A percentile compares a stretch with the other conserved stretches of the same genome.
phyloP scores from a whole-genome alignment of 2,113 vertebrate species.

The Rhinogobius similis region DNA sequence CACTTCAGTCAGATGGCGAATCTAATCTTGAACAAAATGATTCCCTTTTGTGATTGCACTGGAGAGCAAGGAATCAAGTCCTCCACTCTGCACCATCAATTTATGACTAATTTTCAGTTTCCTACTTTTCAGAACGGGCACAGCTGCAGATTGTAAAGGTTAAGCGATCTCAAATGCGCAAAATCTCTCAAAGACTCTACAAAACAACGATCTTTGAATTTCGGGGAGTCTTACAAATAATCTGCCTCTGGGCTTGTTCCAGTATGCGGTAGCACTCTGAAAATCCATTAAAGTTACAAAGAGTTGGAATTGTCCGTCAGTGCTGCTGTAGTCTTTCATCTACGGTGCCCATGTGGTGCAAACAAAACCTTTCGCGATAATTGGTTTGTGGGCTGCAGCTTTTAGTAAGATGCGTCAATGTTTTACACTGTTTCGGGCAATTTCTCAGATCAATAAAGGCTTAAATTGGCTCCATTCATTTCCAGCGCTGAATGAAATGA shows the following conservation, averaged over 20 bases:
- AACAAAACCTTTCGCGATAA: constrained; percentile 10
- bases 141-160: constrained; percentile 10
- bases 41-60: not conserved
- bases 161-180: not conserved
- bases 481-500: not conserved
- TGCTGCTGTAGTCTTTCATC: not conserved
- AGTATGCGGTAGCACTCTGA: not conserved
- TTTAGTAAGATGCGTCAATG: not conserved
- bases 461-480: constrained; percentile 40
- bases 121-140: not conserved
- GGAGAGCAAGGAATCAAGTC: not conserved
- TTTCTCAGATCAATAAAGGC: constrained; percentile 33
- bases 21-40: not conserved
- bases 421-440: constrained; percentile 28
- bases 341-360: not conserved
- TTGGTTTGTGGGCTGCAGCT: constrained; percentile 10
- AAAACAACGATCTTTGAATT: not conserved
- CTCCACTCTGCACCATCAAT: not conserved
- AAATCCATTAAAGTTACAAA: not conserved
- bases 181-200: not conserved
- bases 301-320: constrained; percentile 13
- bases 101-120: not conserved
- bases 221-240: not conserved
- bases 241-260: not conserved
- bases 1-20: not conserved